Conservation (phyloP, 2,113 vertebrate genomes). For the Oncorhynchus kisutch region DNA sequence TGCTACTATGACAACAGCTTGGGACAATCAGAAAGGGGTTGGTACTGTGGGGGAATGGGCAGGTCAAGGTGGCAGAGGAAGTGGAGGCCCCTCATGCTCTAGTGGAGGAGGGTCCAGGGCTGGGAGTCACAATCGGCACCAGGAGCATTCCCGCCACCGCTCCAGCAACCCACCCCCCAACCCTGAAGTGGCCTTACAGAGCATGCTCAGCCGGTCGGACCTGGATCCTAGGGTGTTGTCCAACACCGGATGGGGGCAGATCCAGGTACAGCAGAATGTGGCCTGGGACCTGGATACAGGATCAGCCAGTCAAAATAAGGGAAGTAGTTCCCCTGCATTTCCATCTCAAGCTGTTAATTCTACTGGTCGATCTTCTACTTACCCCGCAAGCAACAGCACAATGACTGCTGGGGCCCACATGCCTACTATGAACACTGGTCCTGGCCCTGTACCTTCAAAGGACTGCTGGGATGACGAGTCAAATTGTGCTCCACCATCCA, state of each 20-base stretch:
- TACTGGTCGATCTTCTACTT: constrained; percentile 39
- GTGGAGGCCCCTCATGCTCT: constrained; percentile 65
- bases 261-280: constrained; percentile 95
- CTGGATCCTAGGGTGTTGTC: constrained; percentile 95
- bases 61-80: constrained; percentile 80
- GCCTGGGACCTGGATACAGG: constrained; percentile 86
- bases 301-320: constrained; percentile 59
- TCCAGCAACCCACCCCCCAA: constrained; percentile 75
- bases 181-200: constrained; percentile 92
- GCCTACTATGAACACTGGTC: constrained; percentile 32
- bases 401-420: constrained; percentile 35
- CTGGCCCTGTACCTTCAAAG: constrained; percentile 24
- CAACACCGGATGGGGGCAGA: constrained; percentile 97
- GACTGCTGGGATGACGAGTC: constrained; percentile 60
- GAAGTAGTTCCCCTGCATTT: constrained; percentile 51
- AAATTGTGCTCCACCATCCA: constrained; percentile 26
- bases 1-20: constrained; percentile 91
- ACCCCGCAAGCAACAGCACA: constrained; percentile 43
- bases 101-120: constrained; percentile 72
- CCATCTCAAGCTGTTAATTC: constrained; percentile 57
- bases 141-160: constrained; percentile 54
- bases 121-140: constrained; percentile 75
- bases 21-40: constrained; percentile 95
- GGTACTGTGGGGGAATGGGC: constrained; percentile 79
- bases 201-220: constrained; percentile 91